Conservation (phyloP, 1,140 invertebrate genomes). For the Magallana ariakensis region DNA sequence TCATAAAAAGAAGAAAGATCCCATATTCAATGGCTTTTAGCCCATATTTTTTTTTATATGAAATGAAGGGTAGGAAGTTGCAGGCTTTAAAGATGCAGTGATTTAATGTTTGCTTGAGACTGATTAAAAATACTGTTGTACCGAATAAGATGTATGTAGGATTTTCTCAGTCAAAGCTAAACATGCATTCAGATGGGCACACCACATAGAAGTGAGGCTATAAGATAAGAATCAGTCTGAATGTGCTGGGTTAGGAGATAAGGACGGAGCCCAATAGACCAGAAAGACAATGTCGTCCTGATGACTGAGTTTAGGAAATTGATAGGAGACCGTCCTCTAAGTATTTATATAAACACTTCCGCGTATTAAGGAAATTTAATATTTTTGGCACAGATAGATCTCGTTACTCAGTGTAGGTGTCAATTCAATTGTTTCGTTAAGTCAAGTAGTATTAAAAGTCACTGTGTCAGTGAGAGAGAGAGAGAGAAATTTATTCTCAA, state of each 20-base stretch:
- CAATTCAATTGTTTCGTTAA: constrained; percentile 3
- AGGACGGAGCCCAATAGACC: background rate
- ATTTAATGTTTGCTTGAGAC: no score
- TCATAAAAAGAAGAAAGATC: no score
- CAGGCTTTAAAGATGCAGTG: no score
- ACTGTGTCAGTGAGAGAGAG: constrained; percentile 14
- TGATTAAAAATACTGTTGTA: no score
- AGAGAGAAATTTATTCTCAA: background rate
- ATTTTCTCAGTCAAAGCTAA: no score
- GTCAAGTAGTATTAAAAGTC: constrained; percentile 34
- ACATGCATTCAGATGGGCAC: no score
- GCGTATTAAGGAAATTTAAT: constrained; percentile 35
- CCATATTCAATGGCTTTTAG: no score
- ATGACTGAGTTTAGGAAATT: constrained; percentile 34
- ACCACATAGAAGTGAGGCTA: background rate
- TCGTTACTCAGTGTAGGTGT: constrained; percentile 23
- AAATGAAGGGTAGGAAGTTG: no score
- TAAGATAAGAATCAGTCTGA: background rate
- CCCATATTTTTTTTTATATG: no score
- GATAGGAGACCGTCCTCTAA: constrained; percentile 6
- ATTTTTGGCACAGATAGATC: constrained; percentile 36
- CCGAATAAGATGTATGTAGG: no score
- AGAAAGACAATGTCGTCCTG: constrained; percentile 21
- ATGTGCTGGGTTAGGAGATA: constrained; percentile 9
- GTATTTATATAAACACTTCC: constrained; percentile 30